Percentiles rank a stretch among this genome's conserved stretches.
Conservation (phyloP, 2,797 vertebrate species). For the Microhierax caerulescens region DNA sequence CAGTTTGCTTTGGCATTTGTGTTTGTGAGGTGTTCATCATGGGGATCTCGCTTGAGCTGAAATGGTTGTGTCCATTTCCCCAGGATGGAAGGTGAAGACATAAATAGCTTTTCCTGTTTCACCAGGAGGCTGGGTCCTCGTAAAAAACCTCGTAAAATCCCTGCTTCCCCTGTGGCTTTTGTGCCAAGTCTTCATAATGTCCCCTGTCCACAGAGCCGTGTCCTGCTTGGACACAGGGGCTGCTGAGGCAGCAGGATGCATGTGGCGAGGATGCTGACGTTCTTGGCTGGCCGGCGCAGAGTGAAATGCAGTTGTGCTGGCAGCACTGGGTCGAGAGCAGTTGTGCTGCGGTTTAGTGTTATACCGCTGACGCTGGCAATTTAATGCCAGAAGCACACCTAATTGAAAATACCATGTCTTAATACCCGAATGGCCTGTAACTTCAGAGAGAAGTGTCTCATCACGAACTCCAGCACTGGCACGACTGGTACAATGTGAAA, state of each 20-base stretch:
- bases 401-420: not conserved
- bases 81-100: not conserved
- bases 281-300: not conserved
- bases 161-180: not conserved
- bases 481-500: not conserved
- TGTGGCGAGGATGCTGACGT: not conserved
- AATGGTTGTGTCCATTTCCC: not conserved
- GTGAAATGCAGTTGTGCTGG: not conserved
- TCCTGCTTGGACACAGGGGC: not conserved
- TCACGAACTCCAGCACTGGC: not conserved
- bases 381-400: not conserved
- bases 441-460: not conserved
- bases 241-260: not conserved
- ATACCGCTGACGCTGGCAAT: fast-evolving
- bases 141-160: not conserved
- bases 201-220: not conserved
- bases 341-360: not conserved
- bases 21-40: not conserved
- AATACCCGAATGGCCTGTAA: not conserved
- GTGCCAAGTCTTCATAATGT: not conserved
- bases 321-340: not conserved
- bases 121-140: not conserved
- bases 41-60: not conserved
- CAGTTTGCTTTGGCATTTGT: not conserved
- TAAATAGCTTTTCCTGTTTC: not conserved